Evolutionary conservation across 2,797 vertebrate species (phyloP).

Genomic region (Anabacerthia variegaticeps): DNA sequence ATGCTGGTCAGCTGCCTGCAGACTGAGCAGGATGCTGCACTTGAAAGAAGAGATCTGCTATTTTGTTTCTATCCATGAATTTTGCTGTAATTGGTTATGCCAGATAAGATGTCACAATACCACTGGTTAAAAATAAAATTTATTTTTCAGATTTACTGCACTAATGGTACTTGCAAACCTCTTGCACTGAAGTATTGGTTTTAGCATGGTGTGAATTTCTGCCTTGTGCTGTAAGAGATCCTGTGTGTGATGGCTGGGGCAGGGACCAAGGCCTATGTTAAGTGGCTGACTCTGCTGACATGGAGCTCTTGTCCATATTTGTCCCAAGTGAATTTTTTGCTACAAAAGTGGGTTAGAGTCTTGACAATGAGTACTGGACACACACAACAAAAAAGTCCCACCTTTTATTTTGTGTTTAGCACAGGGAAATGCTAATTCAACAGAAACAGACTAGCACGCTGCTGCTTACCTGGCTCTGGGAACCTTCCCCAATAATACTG

Average conservation of each 20-base stretch:
- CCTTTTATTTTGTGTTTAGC: background rate
- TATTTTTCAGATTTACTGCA: conserved; percentile 79
- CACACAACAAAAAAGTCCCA: background rate
- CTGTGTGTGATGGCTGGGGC: accelerated
- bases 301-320: background rate
- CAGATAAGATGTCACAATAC: conserved; percentile 75
- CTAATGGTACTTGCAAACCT: conserved; percentile 19
- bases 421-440: background rate
- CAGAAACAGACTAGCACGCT: accelerated
- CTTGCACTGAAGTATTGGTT: background rate
- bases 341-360: background rate
- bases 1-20: conserved; percentile 7
- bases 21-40: background rate
- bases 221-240: accelerated
- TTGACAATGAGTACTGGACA: background rate
- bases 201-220: background rate
- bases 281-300: background rate
- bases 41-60: conserved; percentile 44
- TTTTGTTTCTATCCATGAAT: conserved; percentile 69
- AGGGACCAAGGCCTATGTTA: background rate
- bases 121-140: conserved; percentile 82
- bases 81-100: conserved; percentile 75
- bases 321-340: background rate
- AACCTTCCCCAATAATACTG: background rate
- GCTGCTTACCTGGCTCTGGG: background rate